phyloP scores from a whole-genome alignment of 2,888 invertebrate species.

The Gryllus longicercus region DNA sequence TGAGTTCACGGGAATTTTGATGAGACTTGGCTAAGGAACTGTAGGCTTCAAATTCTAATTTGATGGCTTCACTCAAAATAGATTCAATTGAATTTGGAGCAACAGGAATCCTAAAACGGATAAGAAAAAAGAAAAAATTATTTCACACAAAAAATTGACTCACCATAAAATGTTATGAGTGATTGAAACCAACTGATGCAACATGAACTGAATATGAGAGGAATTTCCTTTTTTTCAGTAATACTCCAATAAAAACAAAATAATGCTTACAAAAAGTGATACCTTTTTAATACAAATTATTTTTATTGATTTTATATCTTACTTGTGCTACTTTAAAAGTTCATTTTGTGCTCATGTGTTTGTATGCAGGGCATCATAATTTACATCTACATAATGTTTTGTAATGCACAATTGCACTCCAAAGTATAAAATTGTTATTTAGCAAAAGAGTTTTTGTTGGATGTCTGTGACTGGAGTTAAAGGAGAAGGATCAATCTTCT shows the following conservation, averaged over 20 bases:
- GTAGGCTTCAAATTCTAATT: slow-evolving; percentile 76
- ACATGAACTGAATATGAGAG: neutral
- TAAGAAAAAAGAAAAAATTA: slow-evolving; percentile 37
- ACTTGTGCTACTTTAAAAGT: too few relatives aligned
- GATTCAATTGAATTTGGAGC: slow-evolving; percentile 70
- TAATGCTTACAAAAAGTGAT: neutral
- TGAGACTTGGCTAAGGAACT: slow-evolving; percentile 58
- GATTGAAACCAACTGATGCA: neutral
- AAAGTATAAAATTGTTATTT: too few relatives aligned
- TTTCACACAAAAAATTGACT: too few relatives aligned
- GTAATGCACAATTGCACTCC: too few relatives aligned
- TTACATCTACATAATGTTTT: too few relatives aligned
- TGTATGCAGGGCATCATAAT: too few relatives aligned
- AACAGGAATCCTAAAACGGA: slow-evolving; percentile 49
- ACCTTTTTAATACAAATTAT: slow-evolving; percentile 42
- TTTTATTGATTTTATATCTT: slow-evolving; percentile 30
- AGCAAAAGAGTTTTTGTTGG: neutral
- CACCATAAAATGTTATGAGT: too few relatives aligned
- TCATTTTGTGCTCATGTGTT: too few relatives aligned
- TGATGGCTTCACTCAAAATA: slow-evolving; percentile 80
- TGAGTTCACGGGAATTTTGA: slow-evolving; percentile 56
- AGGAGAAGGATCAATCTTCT: too few relatives aligned
- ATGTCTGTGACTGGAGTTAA: neutral
- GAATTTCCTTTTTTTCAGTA: too few relatives aligned
- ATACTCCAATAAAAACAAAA: too few relatives aligned